Conservation (phyloP, 1,140 invertebrate genomes). For the Lepidurus arcticus region DNA sequence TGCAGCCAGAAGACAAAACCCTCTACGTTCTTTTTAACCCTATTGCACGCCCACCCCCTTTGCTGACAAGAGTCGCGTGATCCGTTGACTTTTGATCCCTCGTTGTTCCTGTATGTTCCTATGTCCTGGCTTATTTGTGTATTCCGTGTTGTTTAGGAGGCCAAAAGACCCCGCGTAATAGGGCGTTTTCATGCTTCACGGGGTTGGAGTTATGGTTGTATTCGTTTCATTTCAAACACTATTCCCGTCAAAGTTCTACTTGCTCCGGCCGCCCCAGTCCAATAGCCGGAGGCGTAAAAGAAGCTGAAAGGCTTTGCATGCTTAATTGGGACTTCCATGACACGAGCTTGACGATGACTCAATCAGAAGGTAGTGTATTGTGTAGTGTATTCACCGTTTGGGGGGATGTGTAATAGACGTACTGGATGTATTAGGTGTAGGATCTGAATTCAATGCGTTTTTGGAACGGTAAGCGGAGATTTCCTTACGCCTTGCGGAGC, state of each 20-base stretch:
- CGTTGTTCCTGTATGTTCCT: background rate
- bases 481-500: background rate
- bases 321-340: background rate
- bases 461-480: background rate
- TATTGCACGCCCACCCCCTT: background rate
- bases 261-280: background rate
- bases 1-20: background rate
- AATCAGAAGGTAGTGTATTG: background rate
- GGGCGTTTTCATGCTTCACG: background rate
- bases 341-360: background rate
- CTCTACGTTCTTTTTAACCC: background rate
- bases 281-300: background rate
- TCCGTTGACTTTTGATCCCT: slow-evolving; percentile 14
- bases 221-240: background rate
- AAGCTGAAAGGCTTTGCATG: slow-evolving; percentile 4
- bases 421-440: background rate
- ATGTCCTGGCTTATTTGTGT: background rate
- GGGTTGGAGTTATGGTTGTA: background rate
- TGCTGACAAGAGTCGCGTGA: slow-evolving; percentile 17
- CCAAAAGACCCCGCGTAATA: background rate
- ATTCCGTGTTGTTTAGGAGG: background rate
- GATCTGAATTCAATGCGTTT: no score
- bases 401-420: background rate
- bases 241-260: background rate
- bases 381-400: background rate